phyloP scores from a whole-genome alignment of 1,140 invertebrate species.

The Drosophila lacteicornis region DNA sequence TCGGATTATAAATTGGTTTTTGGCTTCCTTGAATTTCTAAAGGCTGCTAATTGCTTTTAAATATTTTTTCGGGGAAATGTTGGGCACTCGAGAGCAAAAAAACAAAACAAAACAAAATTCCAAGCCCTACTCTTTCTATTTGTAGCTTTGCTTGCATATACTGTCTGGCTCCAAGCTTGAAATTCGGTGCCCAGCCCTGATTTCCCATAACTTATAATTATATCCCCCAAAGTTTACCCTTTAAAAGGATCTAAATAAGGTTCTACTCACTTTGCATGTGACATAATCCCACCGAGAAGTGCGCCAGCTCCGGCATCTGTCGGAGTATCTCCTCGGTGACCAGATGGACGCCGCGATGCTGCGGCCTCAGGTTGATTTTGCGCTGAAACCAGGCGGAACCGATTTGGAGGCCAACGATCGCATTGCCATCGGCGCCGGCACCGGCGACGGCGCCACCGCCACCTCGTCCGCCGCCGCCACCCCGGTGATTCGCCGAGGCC shows the following conservation, averaged over 20 bases:
- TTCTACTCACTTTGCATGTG: constrained; percentile 96
- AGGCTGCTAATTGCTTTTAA: not conserved
- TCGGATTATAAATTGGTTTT: not conserved
- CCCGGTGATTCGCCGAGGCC: constrained; percentile 86
- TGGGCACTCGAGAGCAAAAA: no score
- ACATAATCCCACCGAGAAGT: constrained; percentile 97
- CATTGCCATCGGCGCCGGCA: constrained; percentile 87
- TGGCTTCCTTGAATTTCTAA: not conserved
- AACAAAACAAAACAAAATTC: no score
- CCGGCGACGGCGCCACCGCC: constrained; percentile 86
- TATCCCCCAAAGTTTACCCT: no score
- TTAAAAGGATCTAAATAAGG: no score
- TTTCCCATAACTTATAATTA: no score
- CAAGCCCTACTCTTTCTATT: no score
- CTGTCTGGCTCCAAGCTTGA: no score
- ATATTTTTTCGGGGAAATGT: no score
- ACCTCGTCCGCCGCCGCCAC: constrained; percentile 79
- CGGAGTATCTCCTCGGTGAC: constrained; percentile 97
- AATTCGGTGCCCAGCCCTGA: no score
- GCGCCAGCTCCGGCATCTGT: constrained; percentile 95
- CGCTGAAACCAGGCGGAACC: constrained; percentile 98
- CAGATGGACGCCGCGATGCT: constrained; percentile 96
- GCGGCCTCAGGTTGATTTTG: constrained; percentile 96
- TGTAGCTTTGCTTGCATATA: no score
- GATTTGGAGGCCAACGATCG: constrained; percentile 89